These are phyloP conservation scores for Danio rerio DNA, from an alignment of 2,113 vertebrate genomes.

Conservation along the genomic window GRCz12tu NC_133200.1:12827501-12828000, in stretches of 20 bases:
- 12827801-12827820: neutral
- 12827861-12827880: neutral
- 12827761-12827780: neutral
- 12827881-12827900: slow-evolving; percentile 20
- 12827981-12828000: slow-evolving; percentile 9
- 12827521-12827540: neutral
- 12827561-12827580: slow-evolving; percentile 12
- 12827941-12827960: slow-evolving; percentile 21
- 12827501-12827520: neutral
- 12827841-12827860: slow-evolving; percentile 10
- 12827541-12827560: slow-evolving; percentile 20
- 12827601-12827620: neutral
- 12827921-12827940: slow-evolving; percentile 36
- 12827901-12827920: slow-evolving; percentile 11
- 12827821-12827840: neutral
- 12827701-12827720: neutral
- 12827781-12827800: slow-evolving; percentile 1
- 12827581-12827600: slow-evolving; percentile 6
- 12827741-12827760: neutral
- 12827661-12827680: slow-evolving; percentile 9
- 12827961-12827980: slow-evolving; percentile 4
- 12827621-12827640: slow-evolving; percentile 28
- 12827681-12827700: neutral
- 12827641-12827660: slow-evolving; percentile 27
- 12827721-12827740: neutral